Evolutionary conservation across 1,140 invertebrate species (phyloP), one percentile per base, ranked within the genome.

Genomic region (Nixonia krombeini): DNA sequence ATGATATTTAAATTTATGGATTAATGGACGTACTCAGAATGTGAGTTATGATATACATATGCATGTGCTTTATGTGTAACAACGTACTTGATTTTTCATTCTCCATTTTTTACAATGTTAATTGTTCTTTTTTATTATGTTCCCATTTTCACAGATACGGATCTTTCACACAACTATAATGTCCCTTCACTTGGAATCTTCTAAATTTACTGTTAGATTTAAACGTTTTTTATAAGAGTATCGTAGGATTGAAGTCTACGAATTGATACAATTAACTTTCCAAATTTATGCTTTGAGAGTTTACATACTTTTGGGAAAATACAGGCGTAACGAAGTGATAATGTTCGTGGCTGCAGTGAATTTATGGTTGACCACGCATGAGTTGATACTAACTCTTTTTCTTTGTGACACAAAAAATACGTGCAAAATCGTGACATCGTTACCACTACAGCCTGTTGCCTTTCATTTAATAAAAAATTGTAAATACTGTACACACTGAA

Each of bases 341-440:
- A 82, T 78, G 70, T 74, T 57, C 51, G 61, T 65, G 70, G 70
- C 65, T 69, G 56, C 67, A 65, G 70, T 53, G 63, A 76, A 76
- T 79, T 62, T 79, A 80, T 81, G 81, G 65, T 74, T 80, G 67
- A 76, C 73, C 74, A 74, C 81, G 67, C 81, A 80, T 73, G 75
- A 82, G 67, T 78, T 80, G 66, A 51, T 65, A 55, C 63, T 66
- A 69, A 59, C 51, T 79, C 68, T 78, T 82, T 81, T 84, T 81
- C 75, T 68, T 58, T 53, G 37, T 55, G 73, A 73, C 26, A 40
- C 42, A 64, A 64, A 51, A 65, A 65, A 42, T 52, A 10, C 63
- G 74, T 72, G 72, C 66, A 70, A 79, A 79, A 77, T 81, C 76
- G 73, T 78, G 76, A 80, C 76, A 78, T 81, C 75, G 74, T 77